Evolutionary conservation across 2,888 invertebrate genomes (phyloP), one percentile per base, ranked within the genome.

Genomic region (Cosmorhoe ocellata): DNA sequence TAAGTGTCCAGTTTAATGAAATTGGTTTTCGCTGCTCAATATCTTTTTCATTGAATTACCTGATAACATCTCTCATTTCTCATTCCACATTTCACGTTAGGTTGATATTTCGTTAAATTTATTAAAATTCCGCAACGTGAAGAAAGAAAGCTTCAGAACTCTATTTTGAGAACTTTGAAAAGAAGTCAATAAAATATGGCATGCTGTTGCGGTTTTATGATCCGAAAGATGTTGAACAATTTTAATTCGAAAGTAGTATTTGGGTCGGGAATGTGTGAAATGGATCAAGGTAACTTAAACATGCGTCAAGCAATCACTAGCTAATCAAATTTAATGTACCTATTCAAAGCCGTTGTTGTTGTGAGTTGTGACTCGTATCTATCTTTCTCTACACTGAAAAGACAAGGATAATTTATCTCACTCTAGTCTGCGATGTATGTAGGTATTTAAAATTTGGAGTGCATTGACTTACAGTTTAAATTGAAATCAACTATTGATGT

Each of bases 181-280:
- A 18, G 26, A 48, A 28, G 40, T 54, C 46, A 51, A 58, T 61
- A 49, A 51, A 56, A 54, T 43, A 51, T 49, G 51, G 26, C 13
- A 45, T 36, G 33, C 48, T 58, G 56, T 58, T 59, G 59, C 43
- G 26, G 41, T 59, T 58, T 61, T 58, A 59, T 51, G 58, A 51
- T 56, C 38, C 30, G n/a, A 40, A 50, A 40, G 31, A 27, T 44
- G 42, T 49, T 30, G 12, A 48, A 48, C 37, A 56, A 37, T 22
- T 32, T 48, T 57, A 36, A 47, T 47, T 48, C 43, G 51, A 55
- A 49, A 41, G 52, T 26, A 31, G 49, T 40, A 56, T 56, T 58
- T 54, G 36, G 51, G 53, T 46, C 53, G 51, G 24, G 37, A 37
- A 42, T 55, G 38, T 41, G 6, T 18, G 22, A 58, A 54, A 18